Evolutionary conservation across 2,113 vertebrate genomes (phyloP), one percentile per base, ranked within the genome.

Genomic region (Telmatochromis brichardi): DNA sequence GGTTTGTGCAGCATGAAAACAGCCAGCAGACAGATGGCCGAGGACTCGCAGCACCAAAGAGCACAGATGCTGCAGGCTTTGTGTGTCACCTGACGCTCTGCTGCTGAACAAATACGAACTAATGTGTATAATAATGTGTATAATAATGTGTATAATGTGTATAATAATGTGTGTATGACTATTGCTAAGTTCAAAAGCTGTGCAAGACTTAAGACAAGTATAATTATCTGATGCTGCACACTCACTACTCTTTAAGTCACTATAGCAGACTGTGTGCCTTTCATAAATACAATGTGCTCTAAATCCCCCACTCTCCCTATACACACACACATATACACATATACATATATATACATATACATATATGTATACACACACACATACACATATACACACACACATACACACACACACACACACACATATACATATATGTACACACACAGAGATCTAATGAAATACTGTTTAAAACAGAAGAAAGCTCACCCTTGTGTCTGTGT

Each of bases 1-100:
- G 40, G 51, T 47, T 40, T 84, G 40, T 84, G 51, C 13, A 47
- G 35, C 47, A 51, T 2, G 37, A 76, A 78, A 6, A 85, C n/a
- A 57, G 42, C 13, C 17, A 19, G 21, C 14, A 47, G 58, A 57
- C 93, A 95, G 90, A 93, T 94, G 93, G 92, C 71, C 50, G 68
- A 21, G 63, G 88, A 89, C 54, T 54, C 80, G 73, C 37, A 42
- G 58, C 57, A 47, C 58, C 86, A 89, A 58, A 80, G 63, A 54
- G 53, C n/a, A 85, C 93, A 93, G 88, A 87, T 88, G 90, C 85
- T 91, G 42, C 2, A 91, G 95, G 88, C 88, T 94, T 68, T 3
- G 50, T 58, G 80, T 71, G 73, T 79, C 55, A 54, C 88, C 26
- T 55, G 35, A 84, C 4, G 14, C 17, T 23, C 35, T 53, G 19